Base-by-base conservation (phyloP, 2,888 invertebrate genomes). In the Diplazon laetatorius region DNA sequence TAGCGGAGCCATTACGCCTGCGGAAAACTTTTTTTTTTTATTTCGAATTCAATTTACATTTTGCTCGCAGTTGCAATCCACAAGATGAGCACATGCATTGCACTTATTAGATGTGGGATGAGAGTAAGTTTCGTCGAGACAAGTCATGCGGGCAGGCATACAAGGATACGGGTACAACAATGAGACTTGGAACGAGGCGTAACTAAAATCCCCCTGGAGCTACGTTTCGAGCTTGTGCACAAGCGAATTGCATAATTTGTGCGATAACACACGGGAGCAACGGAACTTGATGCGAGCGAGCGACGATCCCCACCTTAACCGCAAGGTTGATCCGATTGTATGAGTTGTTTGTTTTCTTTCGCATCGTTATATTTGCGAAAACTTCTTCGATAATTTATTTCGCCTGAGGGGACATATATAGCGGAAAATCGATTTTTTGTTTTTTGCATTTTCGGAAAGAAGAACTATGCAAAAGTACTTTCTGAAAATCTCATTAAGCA, bases 251-350 rank as follows among this genome's bases (percentile, higher is more conserved):
- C 57, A 72, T 79, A 55, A 77, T 78, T 73, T 79, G 73, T 65
- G 55, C 63, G 80, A 80, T 78, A 80, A 82, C 72, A 48, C 25
- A 37, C 39, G 30, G 48, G 48, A 37, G 42, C 12, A 37, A 46
- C 57, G 22, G 37, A 18, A 68, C 44, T 25, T 14, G 39, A 66
- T 37, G 39, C 39, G 65, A 74, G 66, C 63, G 42, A 48, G 48
- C 48, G 39, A 59, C 63, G 37, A 70, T 71, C 65, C n/a, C n/a
- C 55, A 37, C 59, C 69, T 72, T 71, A 66, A 66, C 69, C 62
- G 79, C 82, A 80, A 80, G 82, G 82, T 82, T 79, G 75, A 75
- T 39, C 73, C 80, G 75, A 75, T 39, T 76, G 70, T 35, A 14
- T 16, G 39, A 39, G 48, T 65, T 37, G 48, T 3, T 65, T 50